A percentile compares a stretch with the other conserved stretches of the same genome.
Evolutionary conservation across 2,113 vertebrate species (phyloP).

Genomic region (Dasyornis broadbenti): DNA sequence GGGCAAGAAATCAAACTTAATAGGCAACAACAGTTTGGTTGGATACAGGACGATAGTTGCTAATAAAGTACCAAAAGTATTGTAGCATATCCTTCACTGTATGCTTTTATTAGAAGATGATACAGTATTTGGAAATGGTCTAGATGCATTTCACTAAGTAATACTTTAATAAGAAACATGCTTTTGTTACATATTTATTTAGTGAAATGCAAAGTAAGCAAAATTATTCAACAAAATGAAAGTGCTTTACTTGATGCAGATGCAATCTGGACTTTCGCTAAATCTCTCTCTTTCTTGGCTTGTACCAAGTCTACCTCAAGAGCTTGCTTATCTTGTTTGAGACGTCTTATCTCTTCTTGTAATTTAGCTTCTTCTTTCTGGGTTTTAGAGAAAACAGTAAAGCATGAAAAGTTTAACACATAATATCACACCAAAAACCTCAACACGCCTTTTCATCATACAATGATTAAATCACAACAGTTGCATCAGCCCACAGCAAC

Average conservation of each 20-base stretch:
- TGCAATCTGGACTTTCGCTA: slow-evolving; percentile 72
- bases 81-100: neutral
- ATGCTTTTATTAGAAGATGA: neutral
- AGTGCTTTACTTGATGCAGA: slow-evolving; percentile 75
- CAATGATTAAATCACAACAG: neutral
- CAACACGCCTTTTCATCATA: neutral
- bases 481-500: neutral
- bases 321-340: slow-evolving; percentile 86
- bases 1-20: neutral
- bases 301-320: slow-evolving; percentile 83
- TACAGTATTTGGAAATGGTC: neutral
- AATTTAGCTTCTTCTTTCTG: slow-evolving; percentile 81
- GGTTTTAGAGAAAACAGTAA: neutral
- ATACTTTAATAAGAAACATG: neutral
- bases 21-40: neutral
- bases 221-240: neutral
- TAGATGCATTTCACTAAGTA: neutral
- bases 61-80: neutral
- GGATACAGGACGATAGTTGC: neutral
- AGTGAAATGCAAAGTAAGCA: neutral
- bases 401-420: neutral
- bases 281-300: slow-evolving; percentile 82
- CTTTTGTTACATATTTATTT: neutral
- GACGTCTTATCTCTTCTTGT: slow-evolving; percentile 74
- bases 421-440: neutral